These are phyloP conservation scores for Drosophila funebris DNA, from an alignment of 1,140 invertebrate species.

Conservation along the genomic window DNA sequence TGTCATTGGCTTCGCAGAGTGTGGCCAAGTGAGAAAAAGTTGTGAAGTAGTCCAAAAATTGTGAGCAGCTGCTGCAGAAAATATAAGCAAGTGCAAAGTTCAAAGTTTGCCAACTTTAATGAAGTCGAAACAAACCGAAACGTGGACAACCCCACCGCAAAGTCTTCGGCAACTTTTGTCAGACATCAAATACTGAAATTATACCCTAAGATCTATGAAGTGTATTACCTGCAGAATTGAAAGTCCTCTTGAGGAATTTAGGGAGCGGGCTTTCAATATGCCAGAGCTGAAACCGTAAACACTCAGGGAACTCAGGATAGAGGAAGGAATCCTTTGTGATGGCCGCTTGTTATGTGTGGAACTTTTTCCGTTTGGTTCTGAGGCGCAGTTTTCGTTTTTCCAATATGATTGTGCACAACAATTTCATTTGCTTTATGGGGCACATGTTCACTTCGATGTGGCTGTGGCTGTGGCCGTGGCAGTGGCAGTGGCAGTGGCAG, in stretches of 20 bases:
- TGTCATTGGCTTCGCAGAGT: constrained; percentile 26
- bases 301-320: constrained; percentile 8
- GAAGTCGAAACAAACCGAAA: constrained; percentile 40
- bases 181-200: not conserved
- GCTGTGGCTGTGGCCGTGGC: not conserved
- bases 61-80: constrained; percentile 32
- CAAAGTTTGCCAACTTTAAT: constrained; percentile 53
- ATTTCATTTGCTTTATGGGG: constrained; percentile 67
- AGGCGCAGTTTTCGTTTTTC: constrained; percentile 76
- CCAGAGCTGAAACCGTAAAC: constrained; percentile 45
- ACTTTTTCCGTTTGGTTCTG: constrained; percentile 79
- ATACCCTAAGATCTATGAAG: not conserved
- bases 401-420: constrained; percentile 73
- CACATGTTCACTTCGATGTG: constrained; percentile 70
- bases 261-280: constrained; percentile 2
- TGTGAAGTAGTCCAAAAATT: constrained; percentile 25
- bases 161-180: constrained; percentile 5
- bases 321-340: not conserved
- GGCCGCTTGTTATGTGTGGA: constrained; percentile 64
- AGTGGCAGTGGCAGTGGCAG: constrained; percentile 10
- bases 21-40: constrained; percentile 5
- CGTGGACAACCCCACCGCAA: constrained; percentile 4
- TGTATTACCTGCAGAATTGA: constrained; percentile 26
- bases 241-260: not conserved
- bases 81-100: constrained; percentile 24